These are phyloP conservation scores for Mesochorus sp. DNA, from an alignment of 2,888 invertebrate genomes.

Conservation along the genomic window DNA sequence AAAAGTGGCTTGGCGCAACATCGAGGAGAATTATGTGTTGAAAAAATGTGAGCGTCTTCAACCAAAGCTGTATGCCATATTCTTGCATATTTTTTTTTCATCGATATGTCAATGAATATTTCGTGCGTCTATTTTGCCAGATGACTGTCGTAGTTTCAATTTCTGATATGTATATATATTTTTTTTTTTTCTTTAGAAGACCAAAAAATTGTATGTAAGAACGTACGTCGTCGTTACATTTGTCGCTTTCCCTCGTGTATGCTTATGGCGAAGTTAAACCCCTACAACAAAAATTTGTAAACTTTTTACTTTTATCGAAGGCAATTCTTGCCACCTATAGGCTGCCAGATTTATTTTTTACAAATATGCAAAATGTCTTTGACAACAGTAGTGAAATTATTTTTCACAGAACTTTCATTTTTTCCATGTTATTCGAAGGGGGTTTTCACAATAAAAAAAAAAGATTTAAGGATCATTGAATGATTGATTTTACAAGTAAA, in stretches of 20 bases:
- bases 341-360: too few species aligned
- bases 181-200: conserved; percentile 1
- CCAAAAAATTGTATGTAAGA: background rate
- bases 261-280: background rate
- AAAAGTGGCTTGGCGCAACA: conserved; percentile 9
- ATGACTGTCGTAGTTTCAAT: conserved; percentile 25
- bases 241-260: conserved; percentile 8
- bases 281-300: background rate
- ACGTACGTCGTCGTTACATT: conserved; percentile 40
- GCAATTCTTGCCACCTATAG: too few species aligned
- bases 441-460: too few species aligned
- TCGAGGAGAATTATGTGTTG: conserved; percentile 14
- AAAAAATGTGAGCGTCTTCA: background rate
- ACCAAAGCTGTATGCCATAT: conserved; percentile 2
- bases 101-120: conserved; percentile 32
- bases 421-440: too few species aligned
- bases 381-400: too few species aligned
- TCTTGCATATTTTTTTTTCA: conserved; percentile 36
- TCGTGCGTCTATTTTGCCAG: conserved; percentile 8
- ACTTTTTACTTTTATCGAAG: background rate
- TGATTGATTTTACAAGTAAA: too few species aligned
- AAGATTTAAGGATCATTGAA: too few species aligned
- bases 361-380: too few species aligned
- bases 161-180: too few species aligned
- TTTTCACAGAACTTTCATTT: too few species aligned